phyloP scores from a whole-genome alignment of 2,113 vertebrate genomes.

The Gambusia affinis region DNA sequence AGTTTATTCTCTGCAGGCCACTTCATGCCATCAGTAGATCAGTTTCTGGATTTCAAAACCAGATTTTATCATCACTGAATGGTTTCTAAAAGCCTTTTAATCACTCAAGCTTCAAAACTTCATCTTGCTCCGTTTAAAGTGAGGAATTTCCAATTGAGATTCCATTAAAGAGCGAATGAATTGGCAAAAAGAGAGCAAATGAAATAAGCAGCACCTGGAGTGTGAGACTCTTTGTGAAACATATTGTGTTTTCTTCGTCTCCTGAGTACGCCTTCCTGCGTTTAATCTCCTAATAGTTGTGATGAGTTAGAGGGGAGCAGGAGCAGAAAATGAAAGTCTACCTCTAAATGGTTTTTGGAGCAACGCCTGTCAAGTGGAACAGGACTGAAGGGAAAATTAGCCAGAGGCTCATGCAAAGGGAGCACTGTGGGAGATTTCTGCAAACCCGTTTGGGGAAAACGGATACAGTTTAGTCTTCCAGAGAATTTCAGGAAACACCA shows the following conservation, averaged over 20 bases:
- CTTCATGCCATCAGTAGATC: background rate
- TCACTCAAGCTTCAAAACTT: constrained; percentile 50
- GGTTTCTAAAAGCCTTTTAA: constrained; percentile 41
- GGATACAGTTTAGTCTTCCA: constrained; percentile 29
- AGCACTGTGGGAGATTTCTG: constrained; percentile 49
- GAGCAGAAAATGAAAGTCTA: constrained; percentile 65
- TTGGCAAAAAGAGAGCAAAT: constrained; percentile 7
- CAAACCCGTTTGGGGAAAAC: constrained; percentile 30
- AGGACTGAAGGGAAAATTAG: constrained; percentile 61
- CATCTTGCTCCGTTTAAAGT: constrained; percentile 44
- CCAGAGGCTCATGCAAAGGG: constrained; percentile 63
- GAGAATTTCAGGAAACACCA: constrained; percentile 36
- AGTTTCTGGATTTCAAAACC: constrained; percentile 5
- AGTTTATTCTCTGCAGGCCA: background rate
- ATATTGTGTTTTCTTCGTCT: constrained; percentile 47
- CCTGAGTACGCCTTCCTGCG: constrained; percentile 30
- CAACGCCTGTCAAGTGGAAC: constrained; percentile 70
- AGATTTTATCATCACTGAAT: constrained; percentile 14
- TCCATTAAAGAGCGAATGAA: constrained; percentile 32
- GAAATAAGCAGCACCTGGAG: constrained; percentile 31
- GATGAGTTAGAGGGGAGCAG: constrained; percentile 52
- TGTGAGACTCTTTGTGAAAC: constrained; percentile 2
- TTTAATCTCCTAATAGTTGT: constrained; percentile 64
- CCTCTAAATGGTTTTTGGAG: constrained; percentile 64
- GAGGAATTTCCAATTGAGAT: constrained; percentile 49